These are phyloP conservation scores for Lysiphlebus fabarum DNA, from an alignment of 1,140 invertebrate species.

Conservation along the genomic window DNA sequence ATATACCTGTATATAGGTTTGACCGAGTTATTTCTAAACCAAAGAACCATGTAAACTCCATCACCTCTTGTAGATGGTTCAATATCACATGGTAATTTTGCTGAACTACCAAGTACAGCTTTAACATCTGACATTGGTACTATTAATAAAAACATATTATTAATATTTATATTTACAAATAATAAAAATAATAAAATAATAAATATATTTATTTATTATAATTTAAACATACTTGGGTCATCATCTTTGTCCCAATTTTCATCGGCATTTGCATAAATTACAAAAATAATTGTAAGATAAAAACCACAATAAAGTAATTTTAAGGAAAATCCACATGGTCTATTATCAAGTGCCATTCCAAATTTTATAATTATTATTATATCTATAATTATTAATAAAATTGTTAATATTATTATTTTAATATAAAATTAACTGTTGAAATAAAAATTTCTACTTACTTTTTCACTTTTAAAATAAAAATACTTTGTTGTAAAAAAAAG, in stretches of 20 bases:
- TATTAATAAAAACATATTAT: conserved; percentile 52
- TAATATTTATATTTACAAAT: conserved; percentile 10
- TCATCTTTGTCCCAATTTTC: conserved; percentile 52
- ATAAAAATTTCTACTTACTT: too few species aligned
- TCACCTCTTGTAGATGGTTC: conserved; percentile 73
- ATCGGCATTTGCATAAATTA: conserved; percentile 43
- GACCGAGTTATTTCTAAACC: conserved; percentile 79
- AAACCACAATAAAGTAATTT: conserved; percentile 39
- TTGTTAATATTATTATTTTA: too few species aligned
- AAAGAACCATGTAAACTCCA: conserved; percentile 84
- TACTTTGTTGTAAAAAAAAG: too few species aligned
- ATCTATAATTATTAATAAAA: neutral
- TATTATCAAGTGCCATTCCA: conserved; percentile 21
- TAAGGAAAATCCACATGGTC: conserved; percentile 31
- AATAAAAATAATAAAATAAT: neutral
- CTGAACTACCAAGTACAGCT: conserved; percentile 74
- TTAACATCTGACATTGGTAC: conserved; percentile 71
- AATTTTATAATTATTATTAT: conserved; percentile 28
- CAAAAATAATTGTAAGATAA: conserved; percentile 42
- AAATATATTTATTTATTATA: conserved; percentile 1
- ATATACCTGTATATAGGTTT: conserved; percentile 84
- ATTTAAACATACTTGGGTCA: conserved; percentile 41
- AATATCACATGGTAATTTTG: conserved; percentile 80
- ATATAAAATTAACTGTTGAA: too few species aligned
- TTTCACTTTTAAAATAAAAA: too few species aligned